Conservation (phyloP, 2,888 invertebrate species). For the Tanypteryx hageni region DNA sequence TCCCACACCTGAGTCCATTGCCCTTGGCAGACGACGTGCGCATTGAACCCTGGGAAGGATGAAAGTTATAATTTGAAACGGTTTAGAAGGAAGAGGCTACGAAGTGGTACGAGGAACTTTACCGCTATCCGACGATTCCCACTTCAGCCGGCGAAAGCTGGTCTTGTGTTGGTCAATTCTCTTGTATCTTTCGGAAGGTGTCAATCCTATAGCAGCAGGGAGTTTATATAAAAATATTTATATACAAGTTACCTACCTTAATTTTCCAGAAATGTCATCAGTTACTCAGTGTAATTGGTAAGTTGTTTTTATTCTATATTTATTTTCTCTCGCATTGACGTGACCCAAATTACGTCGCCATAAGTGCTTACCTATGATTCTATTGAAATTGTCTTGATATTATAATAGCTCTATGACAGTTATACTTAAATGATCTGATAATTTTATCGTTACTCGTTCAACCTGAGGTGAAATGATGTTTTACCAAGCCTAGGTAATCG, state of each 20-base stretch:
- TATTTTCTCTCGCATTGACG: not conserved
- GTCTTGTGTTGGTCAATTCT: constrained; percentile 41
- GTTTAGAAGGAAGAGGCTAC: constrained; percentile 60
- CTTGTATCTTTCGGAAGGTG: not conserved
- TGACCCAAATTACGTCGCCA: not conserved
- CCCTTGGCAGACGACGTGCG: constrained; percentile 60
- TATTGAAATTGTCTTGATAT: not conserved
- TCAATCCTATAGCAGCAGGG: constrained; percentile 10
- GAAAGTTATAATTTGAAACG: constrained; percentile 61
- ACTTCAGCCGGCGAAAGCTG: constrained; percentile 52
- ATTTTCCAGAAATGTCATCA: not conserved
- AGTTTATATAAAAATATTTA: not conserved
- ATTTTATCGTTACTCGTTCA: too few relatives aligned
- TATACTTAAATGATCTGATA: too few relatives aligned
- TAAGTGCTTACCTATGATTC: not conserved
- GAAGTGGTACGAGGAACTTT: constrained; percentile 42
- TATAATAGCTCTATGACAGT: too few relatives aligned
- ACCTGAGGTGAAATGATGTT: too few relatives aligned
- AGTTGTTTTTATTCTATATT: not conserved
- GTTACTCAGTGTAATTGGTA: not conserved
- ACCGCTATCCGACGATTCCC: constrained; percentile 53
- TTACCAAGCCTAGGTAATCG: too few relatives aligned
- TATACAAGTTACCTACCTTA: not conserved
- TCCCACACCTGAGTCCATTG: constrained; percentile 30
- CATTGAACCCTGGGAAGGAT: constrained; percentile 60